A percentile compares a stretch with the other conserved stretches of the same genome.
These are phyloP conservation scores for Bombus polaris DNA, from an alignment of 1,140 invertebrate genomes.

Conservation along the genomic window DNA sequence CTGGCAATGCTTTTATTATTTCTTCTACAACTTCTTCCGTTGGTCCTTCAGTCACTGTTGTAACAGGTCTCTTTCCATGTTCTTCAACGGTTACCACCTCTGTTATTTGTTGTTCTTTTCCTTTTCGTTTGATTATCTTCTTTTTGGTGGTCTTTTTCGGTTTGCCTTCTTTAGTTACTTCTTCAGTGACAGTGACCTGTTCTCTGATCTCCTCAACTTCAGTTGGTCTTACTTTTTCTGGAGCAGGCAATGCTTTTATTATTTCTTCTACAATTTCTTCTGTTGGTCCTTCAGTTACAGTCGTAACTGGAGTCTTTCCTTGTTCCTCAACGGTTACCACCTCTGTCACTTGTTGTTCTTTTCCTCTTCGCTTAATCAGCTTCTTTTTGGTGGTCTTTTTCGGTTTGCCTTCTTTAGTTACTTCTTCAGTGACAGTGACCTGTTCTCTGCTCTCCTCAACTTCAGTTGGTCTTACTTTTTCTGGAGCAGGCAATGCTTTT, in stretches of 20 bases:
- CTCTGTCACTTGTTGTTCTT: no score
- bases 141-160: slow-evolving; percentile 74
- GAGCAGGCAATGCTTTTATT: slow-evolving; percentile 41
- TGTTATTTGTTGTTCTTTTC: slow-evolving; percentile 70
- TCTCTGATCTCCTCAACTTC: slow-evolving; percentile 48
- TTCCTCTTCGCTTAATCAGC: no score
- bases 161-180: slow-evolving; percentile 64
- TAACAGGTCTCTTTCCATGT: slow-evolving; percentile 71
- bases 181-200: slow-evolving; percentile 38
- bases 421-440: no score
- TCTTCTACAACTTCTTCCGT: slow-evolving; percentile 44
- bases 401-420: no score
- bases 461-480: no score
- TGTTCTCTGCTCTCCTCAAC: no score
- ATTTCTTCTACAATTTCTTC: slow-evolving; percentile 21
- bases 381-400: no score
- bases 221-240: slow-evolving; percentile 58
- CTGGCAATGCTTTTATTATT: neutral
- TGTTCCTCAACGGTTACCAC: no score
- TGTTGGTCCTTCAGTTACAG: no score
- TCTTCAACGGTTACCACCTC: slow-evolving; percentile 75
- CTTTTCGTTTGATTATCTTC: slow-evolving; percentile 74
- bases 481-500: no score
- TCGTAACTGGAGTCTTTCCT: no score
- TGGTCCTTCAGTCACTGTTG: slow-evolving; percentile 48